Conservation (phyloP, 2,888 invertebrate genomes). For the Spicauda simplicius region DNA sequence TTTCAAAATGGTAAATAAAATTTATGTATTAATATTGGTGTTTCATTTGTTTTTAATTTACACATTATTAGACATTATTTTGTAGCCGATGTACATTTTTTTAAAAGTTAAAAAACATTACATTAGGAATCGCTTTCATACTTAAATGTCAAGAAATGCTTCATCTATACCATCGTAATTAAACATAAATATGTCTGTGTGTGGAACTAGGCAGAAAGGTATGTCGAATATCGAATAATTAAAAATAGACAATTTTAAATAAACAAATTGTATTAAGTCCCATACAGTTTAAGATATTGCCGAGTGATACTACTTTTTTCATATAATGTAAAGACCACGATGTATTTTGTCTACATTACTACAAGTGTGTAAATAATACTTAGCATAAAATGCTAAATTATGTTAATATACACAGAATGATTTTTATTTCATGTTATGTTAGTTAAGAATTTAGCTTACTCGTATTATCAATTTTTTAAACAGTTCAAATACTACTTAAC, state of each 20-base stretch:
- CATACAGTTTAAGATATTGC: slow-evolving; percentile 41
- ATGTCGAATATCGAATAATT: slow-evolving; percentile 27
- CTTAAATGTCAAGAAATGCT: not conserved
- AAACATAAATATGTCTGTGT: not conserved
- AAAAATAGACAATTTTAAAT: slow-evolving; percentile 40
- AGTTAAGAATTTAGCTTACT: not conserved
- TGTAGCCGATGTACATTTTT: not conserved
- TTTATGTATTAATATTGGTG: slow-evolving; percentile 68
- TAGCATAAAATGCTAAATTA: slow-evolving; percentile 1
- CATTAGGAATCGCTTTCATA: not conserved
- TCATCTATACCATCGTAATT: not conserved
- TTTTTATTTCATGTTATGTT: slow-evolving; percentile 15
- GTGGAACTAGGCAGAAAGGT: not conserved
- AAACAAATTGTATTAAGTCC: slow-evolving; percentile 54
- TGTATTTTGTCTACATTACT: slow-evolving; percentile 13
- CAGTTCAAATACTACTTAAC: too few relatives aligned
- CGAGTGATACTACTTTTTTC: not conserved
- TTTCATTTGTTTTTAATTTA: slow-evolving; percentile 37
- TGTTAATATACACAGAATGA: slow-evolving; percentile 14
- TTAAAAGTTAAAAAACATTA: not conserved
- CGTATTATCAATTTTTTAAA: too few relatives aligned
- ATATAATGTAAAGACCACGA: slow-evolving; percentile 2
- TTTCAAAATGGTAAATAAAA: slow-evolving; percentile 76
- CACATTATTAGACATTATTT: not conserved
- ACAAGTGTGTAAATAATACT: slow-evolving; percentile 14